Evolutionary conservation across 2,797 vertebrate genomes (phyloP).

Genomic region (Chiloscyllium punctatum): DNA sequence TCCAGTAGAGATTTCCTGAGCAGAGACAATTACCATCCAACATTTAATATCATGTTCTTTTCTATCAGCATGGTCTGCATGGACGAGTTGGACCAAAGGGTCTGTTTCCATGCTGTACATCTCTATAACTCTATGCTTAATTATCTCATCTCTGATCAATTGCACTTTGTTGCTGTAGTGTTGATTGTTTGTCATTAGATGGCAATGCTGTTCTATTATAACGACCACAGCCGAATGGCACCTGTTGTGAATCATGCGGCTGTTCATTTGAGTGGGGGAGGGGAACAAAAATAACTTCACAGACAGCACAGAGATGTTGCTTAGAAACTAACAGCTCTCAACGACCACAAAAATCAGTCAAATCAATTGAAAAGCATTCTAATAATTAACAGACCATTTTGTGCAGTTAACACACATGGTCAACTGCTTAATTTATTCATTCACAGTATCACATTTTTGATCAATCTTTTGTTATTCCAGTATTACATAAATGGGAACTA

Average conservation of each 20-base stretch:
- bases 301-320: neutral
- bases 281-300: neutral
- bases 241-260: too few species aligned
- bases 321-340: too few species aligned
- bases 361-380: neutral
- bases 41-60: too few species aligned
- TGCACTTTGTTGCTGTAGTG: too few species aligned
- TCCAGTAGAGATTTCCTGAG: too few species aligned
- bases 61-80: too few species aligned
- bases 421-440: neutral
- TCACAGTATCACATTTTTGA: neutral
- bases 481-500: neutral
- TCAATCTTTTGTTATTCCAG: neutral
- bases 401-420: too few species aligned
- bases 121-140: too few species aligned
- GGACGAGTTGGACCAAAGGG: too few species aligned
- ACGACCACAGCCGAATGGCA: neutral
- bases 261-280: constrained; percentile 8
- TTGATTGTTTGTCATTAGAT: neutral
- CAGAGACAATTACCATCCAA: too few species aligned
- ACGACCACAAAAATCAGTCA: neutral
- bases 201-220: neutral
- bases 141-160: too few species aligned
- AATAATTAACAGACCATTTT: neutral
- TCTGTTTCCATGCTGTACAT: too few species aligned